Percentiles rank a stretch among this genome's conserved stretches.
phyloP scores from a whole-genome alignment of 2,888 invertebrate species.

The Noctua pronuba region DNA sequence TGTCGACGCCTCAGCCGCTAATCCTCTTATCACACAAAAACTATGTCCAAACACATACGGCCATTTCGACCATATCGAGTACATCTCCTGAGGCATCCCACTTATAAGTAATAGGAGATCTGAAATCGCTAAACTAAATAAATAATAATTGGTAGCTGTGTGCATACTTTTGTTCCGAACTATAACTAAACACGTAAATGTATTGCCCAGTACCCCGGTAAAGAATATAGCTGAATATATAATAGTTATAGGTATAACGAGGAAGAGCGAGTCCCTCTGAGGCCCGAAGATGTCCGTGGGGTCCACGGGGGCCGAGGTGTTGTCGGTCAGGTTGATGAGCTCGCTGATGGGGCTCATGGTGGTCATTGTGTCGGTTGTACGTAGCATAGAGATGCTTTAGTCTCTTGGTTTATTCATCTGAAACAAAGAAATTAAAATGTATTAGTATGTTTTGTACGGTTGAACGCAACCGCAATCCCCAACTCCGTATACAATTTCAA shows the following conservation, averaged over 20 bases:
- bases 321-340: slow-evolving; percentile 49
- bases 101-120: slow-evolving; percentile 94
- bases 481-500: background rate
- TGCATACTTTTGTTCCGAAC: slow-evolving; percentile 95
- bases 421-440: slow-evolving; percentile 40
- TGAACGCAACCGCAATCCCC: no score
- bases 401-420: slow-evolving; percentile 47
- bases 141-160: slow-evolving; percentile 94
- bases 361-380: slow-evolving; percentile 11
- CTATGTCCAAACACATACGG: slow-evolving; percentile 94
- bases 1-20: slow-evolving; percentile 95
- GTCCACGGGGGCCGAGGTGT: slow-evolving; percentile 71
- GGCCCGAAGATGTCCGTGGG: slow-evolving; percentile 83
- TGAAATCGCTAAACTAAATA: slow-evolving; percentile 96
- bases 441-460: background rate
- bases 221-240: slow-evolving; percentile 94
- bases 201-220: slow-evolving; percentile 95
- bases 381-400: slow-evolving; percentile 23
- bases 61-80: slow-evolving; percentile 94
- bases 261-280: slow-evolving; percentile 89
- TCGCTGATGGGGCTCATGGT: slow-evolving; percentile 52
- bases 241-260: slow-evolving; percentile 94
- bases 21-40: slow-evolving; percentile 94
- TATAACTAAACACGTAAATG: slow-evolving; percentile 96
- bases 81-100: slow-evolving; percentile 96